Conservation (phyloP, 1,140 invertebrate species). For the Drosophila sechellia region DNA sequence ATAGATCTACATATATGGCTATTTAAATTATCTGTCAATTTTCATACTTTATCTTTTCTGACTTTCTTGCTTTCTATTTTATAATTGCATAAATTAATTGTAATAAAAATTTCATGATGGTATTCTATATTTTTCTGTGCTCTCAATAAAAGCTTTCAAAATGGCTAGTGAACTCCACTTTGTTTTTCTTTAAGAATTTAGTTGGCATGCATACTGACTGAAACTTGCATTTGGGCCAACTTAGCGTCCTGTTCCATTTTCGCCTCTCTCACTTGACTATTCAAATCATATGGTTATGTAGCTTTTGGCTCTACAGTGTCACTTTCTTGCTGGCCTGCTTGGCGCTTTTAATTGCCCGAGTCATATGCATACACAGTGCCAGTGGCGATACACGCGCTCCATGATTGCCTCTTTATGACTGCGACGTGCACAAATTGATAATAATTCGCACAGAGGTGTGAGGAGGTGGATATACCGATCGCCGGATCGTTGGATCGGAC, state of each 20-base stretch:
- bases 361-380: constrained; percentile 52
- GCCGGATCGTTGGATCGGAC: neutral
- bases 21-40: too few relatives aligned
- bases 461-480: constrained; percentile 19
- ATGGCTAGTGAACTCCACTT: too few relatives aligned
- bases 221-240: too few relatives aligned
- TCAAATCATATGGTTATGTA: constrained; percentile 23
- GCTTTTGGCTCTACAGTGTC: neutral
- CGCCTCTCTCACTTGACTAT: constrained; percentile 1
- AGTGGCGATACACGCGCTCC: constrained; percentile 36
- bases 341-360: constrained; percentile 41
- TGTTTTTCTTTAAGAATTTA: too few relatives aligned
- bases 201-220: too few relatives aligned
- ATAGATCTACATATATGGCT: too few relatives aligned
- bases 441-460: constrained; percentile 67
- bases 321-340: constrained; percentile 29
- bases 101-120: too few relatives aligned
- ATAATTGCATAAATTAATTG: too few relatives aligned
- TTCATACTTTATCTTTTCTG: too few relatives aligned
- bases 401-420: constrained; percentile 71
- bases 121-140: too few relatives aligned
- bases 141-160: too few relatives aligned
- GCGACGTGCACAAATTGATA: constrained; percentile 80
- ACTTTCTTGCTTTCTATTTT: too few relatives aligned
- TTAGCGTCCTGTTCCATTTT: neutral